Conservation (phyloP, 2,113 vertebrate genomes). For the Chlamydotis undulata region DNA sequence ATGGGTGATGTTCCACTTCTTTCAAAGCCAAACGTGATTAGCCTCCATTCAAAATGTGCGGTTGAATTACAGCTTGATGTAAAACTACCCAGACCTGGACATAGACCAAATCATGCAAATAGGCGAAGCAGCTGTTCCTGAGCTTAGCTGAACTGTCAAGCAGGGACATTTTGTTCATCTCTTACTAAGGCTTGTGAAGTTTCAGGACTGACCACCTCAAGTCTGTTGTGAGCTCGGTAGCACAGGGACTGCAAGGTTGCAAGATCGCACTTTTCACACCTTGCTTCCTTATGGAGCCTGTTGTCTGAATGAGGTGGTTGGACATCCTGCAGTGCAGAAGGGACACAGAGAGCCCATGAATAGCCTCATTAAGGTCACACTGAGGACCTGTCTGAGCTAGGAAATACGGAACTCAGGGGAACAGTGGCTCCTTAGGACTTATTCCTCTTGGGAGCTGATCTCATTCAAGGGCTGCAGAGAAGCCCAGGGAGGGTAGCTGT, state of each 20-base stretch:
- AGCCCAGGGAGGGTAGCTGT: background rate
- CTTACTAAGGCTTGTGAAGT: background rate
- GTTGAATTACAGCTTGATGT: background rate
- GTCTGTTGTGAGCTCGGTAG: rapidly evolving
- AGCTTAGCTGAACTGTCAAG: background rate
- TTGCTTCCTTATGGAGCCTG: background rate
- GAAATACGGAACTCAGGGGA: background rate
- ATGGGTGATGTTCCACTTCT: background rate
- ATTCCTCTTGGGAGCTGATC: background rate
- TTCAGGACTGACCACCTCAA: background rate
- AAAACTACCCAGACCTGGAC: background rate
- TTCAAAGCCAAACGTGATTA: background rate
- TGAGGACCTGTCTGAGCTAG: background rate
- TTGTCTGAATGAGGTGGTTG: background rate
- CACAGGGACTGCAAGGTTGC: background rate
- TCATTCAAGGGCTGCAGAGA: background rate
- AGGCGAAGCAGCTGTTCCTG: background rate
- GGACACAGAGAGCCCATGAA: background rate
- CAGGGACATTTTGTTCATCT: background rate
- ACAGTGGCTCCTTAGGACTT: background rate
- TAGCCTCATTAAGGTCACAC: rapidly evolving
- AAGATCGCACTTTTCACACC: background rate
- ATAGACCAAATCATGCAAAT: background rate
- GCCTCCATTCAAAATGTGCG: background rate
- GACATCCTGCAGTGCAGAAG: background rate